Evolutionary conservation across 2,113 vertebrate genomes (phyloP).

Genomic region (Aramus guarauna): DNA sequence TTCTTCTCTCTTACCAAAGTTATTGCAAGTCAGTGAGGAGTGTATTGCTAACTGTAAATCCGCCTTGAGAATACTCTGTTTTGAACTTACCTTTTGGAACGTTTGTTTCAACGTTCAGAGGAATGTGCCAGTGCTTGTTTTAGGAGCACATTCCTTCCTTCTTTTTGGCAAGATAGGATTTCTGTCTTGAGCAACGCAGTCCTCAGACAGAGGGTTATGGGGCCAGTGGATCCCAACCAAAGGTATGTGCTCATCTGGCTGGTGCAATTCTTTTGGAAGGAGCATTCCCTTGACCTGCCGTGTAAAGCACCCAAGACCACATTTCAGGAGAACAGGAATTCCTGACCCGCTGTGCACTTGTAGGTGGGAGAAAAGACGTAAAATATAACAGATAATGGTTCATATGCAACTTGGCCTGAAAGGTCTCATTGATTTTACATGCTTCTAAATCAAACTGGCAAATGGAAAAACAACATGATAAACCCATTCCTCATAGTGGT

Average conservation of each 20-base stretch:
- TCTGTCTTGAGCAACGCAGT: background rate
- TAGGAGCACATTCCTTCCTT: constrained; percentile 1
- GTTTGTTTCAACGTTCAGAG: background rate
- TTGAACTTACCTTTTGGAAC: background rate
- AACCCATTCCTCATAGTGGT: constrained; percentile 3
- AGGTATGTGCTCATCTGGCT: constrained; percentile 26
- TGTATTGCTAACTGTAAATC: background rate
- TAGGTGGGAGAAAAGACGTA: background rate
- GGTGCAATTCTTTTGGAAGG: constrained; percentile 16
- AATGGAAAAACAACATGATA: constrained; percentile 47
- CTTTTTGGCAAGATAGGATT: background rate
- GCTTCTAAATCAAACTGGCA: constrained; percentile 44
- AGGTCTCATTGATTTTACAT: constrained; percentile 40
- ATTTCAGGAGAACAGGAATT: background rate
- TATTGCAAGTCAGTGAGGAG: background rate
- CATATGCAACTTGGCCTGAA: constrained; percentile 23
- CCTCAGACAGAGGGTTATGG: background rate
- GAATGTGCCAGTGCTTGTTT: background rate
- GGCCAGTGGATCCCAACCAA: constrained; percentile 26
- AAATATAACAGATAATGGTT: constrained; percentile 32
- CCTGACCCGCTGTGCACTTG: background rate
- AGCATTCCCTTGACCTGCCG: background rate
- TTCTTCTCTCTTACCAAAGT: background rate
- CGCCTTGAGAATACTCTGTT: background rate
- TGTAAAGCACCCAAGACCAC: background rate